Evolutionary conservation across 30 jellyfish, hydroid and myxozoan genomes (phyloP).

Genomic region (Chironex yamaguchii): DNA sequence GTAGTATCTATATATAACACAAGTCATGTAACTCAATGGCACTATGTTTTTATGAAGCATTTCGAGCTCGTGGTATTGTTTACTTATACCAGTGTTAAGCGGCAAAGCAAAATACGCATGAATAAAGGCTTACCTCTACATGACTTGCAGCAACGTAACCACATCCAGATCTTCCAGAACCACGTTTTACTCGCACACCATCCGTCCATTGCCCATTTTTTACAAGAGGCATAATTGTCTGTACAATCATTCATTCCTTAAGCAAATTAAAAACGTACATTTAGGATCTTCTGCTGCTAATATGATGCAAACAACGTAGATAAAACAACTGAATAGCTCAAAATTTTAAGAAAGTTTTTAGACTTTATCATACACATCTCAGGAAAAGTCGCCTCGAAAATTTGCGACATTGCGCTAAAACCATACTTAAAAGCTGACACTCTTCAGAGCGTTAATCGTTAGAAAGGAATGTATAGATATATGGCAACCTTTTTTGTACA

Average conservation of each 20-base stretch:
- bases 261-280: too few relatives aligned
- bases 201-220: neutral
- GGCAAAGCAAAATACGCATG: too few relatives aligned
- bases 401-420: too few relatives aligned
- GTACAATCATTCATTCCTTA: neutral
- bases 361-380: neutral
- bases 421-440: too few relatives aligned
- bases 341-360: neutral
- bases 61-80: too few relatives aligned
- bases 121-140: constrained; percentile 84
- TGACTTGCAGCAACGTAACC: constrained; percentile 81
- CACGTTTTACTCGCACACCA: neutral
- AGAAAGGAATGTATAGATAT: too few relatives aligned
- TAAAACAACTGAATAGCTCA: neutral
- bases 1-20: too few relatives aligned
- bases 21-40: too few relatives aligned
- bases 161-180: constrained; percentile 68
- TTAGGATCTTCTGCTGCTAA: neutral
- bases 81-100: too few relatives aligned
- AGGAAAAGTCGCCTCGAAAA: neutral
- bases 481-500: too few relatives aligned
- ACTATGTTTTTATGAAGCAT: too few relatives aligned
- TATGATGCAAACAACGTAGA: neutral
- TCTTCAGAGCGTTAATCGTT: too few relatives aligned
- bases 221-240: neutral